Base-by-base conservation (phyloP, 2,113 vertebrate species). In the Chionodraco myersi region DNA sequence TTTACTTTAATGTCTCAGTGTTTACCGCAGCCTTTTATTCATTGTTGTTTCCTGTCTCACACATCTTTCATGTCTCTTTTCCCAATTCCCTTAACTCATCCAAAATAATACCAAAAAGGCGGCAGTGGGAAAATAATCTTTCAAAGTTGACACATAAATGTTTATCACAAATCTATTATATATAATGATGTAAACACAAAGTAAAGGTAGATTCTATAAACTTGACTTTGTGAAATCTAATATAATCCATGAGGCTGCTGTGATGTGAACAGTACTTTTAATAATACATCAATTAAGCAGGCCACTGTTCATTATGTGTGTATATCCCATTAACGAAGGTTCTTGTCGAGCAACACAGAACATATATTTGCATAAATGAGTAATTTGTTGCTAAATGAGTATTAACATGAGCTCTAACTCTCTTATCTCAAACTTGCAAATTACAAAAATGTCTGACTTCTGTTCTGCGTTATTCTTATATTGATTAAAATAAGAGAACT, bases 1-100 rank as follows among this genome's bases (percentile, higher is more conserved):
- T 71, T 79, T 73, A 63, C 52, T 85, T 80, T 65, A 56, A 66
- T 52, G 79, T 75, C 65, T 18, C 68, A 56, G 44, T 59, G 44
- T 86, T 84, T 74, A 41, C 53, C 66, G 67, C 67, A 49, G 75
- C 52, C 41, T 67, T 72, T 77, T 48, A 41, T 36, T 54, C 56
- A 52, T 74, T 65, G 48, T 34, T 67, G 30, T 52, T 9, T 71
- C 75, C 70, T 74, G 59, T 71, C 45, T 51, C 52, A 10, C 61
- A 75, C 11, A 23, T 63, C 79, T 81, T 51, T 67, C 10, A 34
- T 23, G 13, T 57, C 41, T 70, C 49, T 66, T 53, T 74, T 61
- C 47, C 75, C 56, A 59, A 66, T 54, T 76, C 58, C 41, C 75
- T 56, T 5, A 60, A 59, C 71, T 73, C 66, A 65, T 84, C 41